Evolutionary conservation across 2,113 vertebrate species (phyloP).

Genomic region (Xenotilapia leptura): DNA sequence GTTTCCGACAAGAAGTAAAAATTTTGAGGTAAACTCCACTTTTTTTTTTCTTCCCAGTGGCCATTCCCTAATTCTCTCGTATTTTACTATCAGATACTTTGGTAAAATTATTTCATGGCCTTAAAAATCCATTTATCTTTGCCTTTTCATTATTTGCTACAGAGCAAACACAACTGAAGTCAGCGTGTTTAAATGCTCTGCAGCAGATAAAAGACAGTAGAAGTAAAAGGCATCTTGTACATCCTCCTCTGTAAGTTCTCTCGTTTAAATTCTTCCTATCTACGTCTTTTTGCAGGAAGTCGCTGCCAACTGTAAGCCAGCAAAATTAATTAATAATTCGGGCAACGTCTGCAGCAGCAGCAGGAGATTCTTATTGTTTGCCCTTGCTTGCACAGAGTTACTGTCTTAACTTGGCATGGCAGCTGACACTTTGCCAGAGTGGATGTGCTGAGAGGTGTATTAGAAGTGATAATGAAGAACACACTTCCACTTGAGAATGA

Average conservation of each 20-base stretch:
- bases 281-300: not conserved
- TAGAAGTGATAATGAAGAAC: conserved; percentile 73
- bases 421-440: conserved; percentile 60
- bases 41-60: not conserved
- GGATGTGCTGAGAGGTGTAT: conserved; percentile 68
- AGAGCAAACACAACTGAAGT: not conserved
- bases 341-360: conserved; percentile 5
- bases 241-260: not conserved
- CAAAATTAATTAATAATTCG: not conserved
- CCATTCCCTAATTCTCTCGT: not conserved
- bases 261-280: not conserved
- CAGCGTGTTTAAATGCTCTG: accelerated
- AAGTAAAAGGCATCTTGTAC: not conserved
- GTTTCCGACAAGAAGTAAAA: accelerated
- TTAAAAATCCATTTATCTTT: not conserved
- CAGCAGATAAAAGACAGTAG: not conserved
- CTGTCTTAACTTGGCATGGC: conserved; percentile 48
- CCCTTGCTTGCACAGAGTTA: not conserved
- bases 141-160: not conserved
- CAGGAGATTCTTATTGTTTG: conserved; percentile 4
- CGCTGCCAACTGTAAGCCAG: not conserved
- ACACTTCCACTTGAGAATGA: conserved; percentile 57
- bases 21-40: not conserved
- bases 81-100: accelerated
- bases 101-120: not conserved